Evolutionary conservation across 2,113 vertebrate genomes (phyloP).

Genomic region (Gadus chalcogrammus): DNA sequence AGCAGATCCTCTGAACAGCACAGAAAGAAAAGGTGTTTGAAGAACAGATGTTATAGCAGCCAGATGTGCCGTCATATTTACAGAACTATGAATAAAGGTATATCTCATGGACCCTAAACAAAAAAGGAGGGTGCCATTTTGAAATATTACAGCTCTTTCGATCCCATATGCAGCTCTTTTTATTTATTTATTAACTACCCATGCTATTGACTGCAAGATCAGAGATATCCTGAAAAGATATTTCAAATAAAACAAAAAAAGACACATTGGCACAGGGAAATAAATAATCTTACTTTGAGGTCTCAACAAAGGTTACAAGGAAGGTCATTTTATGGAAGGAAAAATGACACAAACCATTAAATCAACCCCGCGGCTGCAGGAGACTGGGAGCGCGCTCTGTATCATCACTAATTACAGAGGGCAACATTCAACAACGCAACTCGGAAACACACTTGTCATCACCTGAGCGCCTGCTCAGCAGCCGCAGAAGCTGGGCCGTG

Average conservation of each 20-base stretch:
- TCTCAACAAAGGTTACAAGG: slow-evolving; percentile 3
- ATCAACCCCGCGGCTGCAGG: background rate
- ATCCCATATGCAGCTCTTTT: background rate
- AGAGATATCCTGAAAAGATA: slow-evolving; percentile 1
- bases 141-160: slow-evolving; percentile 24
- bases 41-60: slow-evolving; percentile 33
- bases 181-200: slow-evolving; percentile 23
- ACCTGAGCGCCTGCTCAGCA: background rate
- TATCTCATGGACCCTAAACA: slow-evolving; percentile 25
- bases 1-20: slow-evolving; percentile 6
- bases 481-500: slow-evolving; percentile 35
- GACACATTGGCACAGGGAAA: background rate
- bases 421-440: slow-evolving; percentile 37
- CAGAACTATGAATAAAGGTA: slow-evolving; percentile 29
- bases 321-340: slow-evolving; percentile 6
- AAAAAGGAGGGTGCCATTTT: slow-evolving; percentile 16
- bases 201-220: slow-evolving; percentile 10
- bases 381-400: background rate
- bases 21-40: slow-evolving; percentile 27
- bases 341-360: slow-evolving; percentile 21
- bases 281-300: background rate
- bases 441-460: slow-evolving; percentile 41
- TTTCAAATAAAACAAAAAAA: background rate
- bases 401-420: slow-evolving; percentile 38
- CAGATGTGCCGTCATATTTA: background rate